These are phyloP conservation scores for Saimiri boliviensis DNA, from an alignment of 2,113 vertebrate species.

Conservation along the genomic window DNA sequence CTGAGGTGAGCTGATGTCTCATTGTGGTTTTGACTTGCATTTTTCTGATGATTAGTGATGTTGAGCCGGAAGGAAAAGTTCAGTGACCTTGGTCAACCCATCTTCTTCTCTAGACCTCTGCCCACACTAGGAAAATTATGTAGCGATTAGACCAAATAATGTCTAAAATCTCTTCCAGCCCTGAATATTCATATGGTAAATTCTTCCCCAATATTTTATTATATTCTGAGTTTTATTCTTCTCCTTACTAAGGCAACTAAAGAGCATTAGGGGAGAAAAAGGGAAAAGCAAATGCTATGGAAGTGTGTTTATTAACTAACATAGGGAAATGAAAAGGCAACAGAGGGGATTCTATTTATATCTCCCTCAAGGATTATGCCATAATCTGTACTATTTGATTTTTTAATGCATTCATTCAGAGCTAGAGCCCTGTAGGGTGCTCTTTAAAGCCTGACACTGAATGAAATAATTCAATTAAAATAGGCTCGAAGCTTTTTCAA, in stretches of 20 bases:
- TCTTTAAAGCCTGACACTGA: constrained; percentile 2
- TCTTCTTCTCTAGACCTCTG: neutral
- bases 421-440: fast-evolving
- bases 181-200: neutral
- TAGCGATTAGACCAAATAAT: neutral
- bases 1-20: neutral
- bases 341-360: neutral
- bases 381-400: neutral
- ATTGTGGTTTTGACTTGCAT: neutral
- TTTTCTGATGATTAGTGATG: neutral
- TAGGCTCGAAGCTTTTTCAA: neutral
- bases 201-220: neutral
- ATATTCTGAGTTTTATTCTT: neutral
- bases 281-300: neutral
- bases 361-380: neutral
- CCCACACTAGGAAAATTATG: neutral
- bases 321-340: neutral
- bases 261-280: neutral
- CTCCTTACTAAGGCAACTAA: neutral
- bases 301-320: constrained; percentile 42
- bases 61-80: neutral
- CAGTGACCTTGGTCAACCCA: neutral
- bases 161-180: neutral
- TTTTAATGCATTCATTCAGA: constrained; percentile 50
- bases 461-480: constrained; percentile 23